These are phyloP conservation scores for Athalia circularis DNA, from an alignment of 2,888 invertebrate species.

Conservation along the genomic window DNA sequence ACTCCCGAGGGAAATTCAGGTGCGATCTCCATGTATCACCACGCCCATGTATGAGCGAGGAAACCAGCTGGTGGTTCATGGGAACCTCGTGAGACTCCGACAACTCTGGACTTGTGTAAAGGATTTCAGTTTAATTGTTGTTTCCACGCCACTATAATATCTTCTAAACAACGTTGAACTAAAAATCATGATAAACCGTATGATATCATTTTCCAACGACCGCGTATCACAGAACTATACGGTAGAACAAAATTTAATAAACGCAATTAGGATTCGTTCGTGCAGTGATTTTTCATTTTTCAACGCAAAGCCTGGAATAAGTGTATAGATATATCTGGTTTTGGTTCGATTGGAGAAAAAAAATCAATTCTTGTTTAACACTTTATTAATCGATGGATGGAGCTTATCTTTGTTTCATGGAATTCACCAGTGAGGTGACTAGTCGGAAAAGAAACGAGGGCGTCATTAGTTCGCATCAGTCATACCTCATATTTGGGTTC, in stretches of 20 bases:
- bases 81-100: conserved; percentile 47
- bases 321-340: conserved; percentile 3
- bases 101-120: conserved; percentile 33
- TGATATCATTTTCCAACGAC: too few species aligned
- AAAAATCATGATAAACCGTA: too few species aligned
- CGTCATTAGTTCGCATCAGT: conserved; percentile 17
- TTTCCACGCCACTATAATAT: conserved; percentile 23
- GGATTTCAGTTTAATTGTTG: conserved; percentile 46
- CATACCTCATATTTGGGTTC: background rate
- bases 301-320: background rate
- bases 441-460: background rate
- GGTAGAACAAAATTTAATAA: too few species aligned
- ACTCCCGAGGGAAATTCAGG: conserved; percentile 68
- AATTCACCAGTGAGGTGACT: background rate
- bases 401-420: conserved; percentile 13
- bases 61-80: conserved; percentile 48
- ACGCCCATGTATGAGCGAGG: conserved; percentile 59
- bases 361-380: conserved; percentile 21
- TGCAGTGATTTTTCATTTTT: too few species aligned
- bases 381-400: conserved; percentile 19
- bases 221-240: too few species aligned
- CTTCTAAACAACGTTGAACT: conserved; percentile 22
- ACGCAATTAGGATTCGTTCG: too few species aligned
- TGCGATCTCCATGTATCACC: conserved; percentile 69
- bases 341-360: conserved; percentile 7